Evolutionary conservation across 2,113 vertebrate genomes (phyloP).

Genomic region (Thunnus maccoyii): DNA sequence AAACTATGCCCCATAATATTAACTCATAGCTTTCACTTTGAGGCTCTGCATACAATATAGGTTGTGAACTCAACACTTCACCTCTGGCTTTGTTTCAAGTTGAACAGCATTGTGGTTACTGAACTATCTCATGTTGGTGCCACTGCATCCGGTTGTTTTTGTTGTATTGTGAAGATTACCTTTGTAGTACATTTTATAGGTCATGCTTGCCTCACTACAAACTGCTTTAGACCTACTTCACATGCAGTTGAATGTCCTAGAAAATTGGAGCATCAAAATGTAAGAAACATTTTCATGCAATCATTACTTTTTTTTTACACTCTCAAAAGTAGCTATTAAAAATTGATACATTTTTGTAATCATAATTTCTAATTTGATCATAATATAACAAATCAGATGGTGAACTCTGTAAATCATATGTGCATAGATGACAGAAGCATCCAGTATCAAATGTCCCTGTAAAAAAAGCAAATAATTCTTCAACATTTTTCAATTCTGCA

Average conservation of each 20-base stretch:
- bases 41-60: not conserved
- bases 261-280: too few species aligned
- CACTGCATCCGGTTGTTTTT: conserved; percentile 16
- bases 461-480: too few species aligned
- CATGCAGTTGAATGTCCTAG: not conserved
- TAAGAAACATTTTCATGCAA: too few species aligned
- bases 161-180: not conserved
- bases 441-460: too few species aligned
- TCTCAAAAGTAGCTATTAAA: not conserved
- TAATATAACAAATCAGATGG: not conserved
- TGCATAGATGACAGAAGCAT: not conserved
- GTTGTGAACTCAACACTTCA: not conserved
- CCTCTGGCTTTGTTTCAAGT: not conserved
- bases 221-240: not conserved
- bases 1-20: not conserved
- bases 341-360: too few species aligned
- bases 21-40: not conserved
- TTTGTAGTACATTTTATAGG: too few species aligned
- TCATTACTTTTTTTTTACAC: not conserved
- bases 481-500: not conserved
- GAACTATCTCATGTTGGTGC: not conserved
- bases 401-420: not conserved
- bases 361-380: not conserved
- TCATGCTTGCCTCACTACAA: too few species aligned
- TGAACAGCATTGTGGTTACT: conserved; percentile 3